A percentile compares a stretch with the other conserved stretches of the same genome.
Evolutionary conservation across 2,113 vertebrate genomes (phyloP).

Genomic region (Tragelaphus scriptus): DNA sequence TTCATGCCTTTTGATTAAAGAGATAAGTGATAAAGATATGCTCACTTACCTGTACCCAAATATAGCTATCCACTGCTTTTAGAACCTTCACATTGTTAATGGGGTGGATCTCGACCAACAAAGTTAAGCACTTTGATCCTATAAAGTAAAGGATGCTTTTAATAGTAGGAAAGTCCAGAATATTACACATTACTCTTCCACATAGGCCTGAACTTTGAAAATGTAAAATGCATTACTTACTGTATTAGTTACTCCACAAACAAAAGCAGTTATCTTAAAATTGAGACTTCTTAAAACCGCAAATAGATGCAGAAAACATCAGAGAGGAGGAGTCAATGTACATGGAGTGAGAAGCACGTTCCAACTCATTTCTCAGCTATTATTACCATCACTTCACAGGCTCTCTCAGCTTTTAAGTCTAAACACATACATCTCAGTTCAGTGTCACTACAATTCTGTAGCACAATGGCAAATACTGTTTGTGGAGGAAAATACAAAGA

Average conservation of each 20-base stretch:
- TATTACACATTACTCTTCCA: background rate
- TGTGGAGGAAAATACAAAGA: background rate
- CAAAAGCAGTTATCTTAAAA: background rate
- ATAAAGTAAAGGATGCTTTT: constrained; percentile 49
- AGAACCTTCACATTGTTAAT: constrained; percentile 94
- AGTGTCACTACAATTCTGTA: background rate
- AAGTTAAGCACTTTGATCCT: constrained; percentile 91
- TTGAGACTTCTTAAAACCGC: background rate
- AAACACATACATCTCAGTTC: background rate
- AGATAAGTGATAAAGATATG: background rate
- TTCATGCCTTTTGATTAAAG: background rate
- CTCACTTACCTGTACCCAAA: constrained; percentile 91
- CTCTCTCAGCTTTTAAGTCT: background rate
- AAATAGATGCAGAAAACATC: background rate
- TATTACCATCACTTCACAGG: background rate
- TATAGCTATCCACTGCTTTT: constrained; percentile 92
- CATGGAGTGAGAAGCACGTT: background rate
- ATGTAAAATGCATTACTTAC: background rate
- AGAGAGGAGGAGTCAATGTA: background rate
- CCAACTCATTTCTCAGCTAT: background rate
- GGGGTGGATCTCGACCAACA: constrained; percentile 94
- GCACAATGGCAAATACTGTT: background rate
- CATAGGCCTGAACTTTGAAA: background rate
- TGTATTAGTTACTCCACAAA: background rate
- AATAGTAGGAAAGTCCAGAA: background rate